Evolutionary conservation across 2,113 vertebrate genomes (phyloP).

Genomic region (Rhea pennata): DNA sequence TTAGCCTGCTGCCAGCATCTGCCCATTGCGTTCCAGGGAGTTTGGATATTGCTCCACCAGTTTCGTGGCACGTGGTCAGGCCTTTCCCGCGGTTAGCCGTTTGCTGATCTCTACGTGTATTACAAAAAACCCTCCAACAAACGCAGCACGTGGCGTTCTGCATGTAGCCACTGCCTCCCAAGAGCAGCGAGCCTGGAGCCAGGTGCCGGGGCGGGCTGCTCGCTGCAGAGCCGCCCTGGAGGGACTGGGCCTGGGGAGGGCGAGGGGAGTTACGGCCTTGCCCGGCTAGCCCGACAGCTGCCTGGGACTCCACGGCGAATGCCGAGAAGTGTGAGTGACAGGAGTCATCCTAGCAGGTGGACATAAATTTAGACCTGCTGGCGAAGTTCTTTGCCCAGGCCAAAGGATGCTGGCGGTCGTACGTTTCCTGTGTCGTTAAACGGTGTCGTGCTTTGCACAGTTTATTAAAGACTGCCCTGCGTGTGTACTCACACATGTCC

Average conservation of each 20-base stretch:
- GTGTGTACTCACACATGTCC: not conserved
- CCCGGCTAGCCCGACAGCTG: not conserved
- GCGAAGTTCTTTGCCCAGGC: not conserved
- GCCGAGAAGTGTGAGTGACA: rapidly evolving
- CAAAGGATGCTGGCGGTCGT: not conserved
- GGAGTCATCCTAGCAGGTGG: not conserved
- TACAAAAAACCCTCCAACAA: not conserved
- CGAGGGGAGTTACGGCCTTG: rapidly evolving
- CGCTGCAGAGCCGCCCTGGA: not conserved
- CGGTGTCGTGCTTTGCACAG: not conserved
- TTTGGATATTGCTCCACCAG: rapidly evolving
- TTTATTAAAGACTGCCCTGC: rapidly evolving
- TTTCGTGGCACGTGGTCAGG: not conserved
- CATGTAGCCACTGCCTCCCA: not conserved
- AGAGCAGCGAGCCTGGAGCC: not conserved
- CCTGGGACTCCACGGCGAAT: rapidly evolving
- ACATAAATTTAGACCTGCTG: rapidly evolving
- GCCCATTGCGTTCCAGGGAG: not conserved
- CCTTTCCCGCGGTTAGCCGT: not conserved
- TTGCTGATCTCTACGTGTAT: not conserved
- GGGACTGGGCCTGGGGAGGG: rapidly evolving
- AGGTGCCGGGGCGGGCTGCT: rapidly evolving
- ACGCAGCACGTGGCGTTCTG: not conserved
- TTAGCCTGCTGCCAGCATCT: not conserved
- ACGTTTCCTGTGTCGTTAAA: rapidly evolving